Evolutionary conservation across 2,888 invertebrate species (phyloP), one percentile per base, ranked within the genome.

Genomic region (Cephus pulcher): DNA sequence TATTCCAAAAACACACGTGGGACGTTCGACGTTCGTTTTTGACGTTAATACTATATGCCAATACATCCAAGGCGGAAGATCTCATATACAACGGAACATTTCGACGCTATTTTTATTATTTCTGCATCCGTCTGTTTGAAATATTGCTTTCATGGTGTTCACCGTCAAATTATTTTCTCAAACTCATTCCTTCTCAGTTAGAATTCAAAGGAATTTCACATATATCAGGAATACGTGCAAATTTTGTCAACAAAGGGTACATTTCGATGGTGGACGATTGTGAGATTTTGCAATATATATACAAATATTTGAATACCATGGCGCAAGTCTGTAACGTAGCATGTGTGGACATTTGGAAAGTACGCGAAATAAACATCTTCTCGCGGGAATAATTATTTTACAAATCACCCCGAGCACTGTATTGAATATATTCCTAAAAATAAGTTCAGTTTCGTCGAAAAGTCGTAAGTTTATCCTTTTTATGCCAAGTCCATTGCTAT

Each of bases 361-460:
- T 71, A 71, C 15, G 71, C 32, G 71, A 71, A 71, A 32, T 32
- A 71, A 23, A 56, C 9, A 56, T 56, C 9, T 56, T 56, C 23
- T 23, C 9, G 15, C 9, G 56, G 23, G n/a, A 71, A 32, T 71
- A 71, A 32, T 30, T 32, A 71, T 71, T 32, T 71, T 30, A 12
- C 32, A 74, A 74, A 34, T 30, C 11, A 34, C 74, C 35, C 12
- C 34, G 23, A 30, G 12, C 12, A 11, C 74, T 34, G 15, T 11
- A 12, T 56, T 15, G 73, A 73, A 35, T 34, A 74, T 69, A 77
- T 82, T 80, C 81, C 70, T 79, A 78, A 56, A 9, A 56, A 56
- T 56, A 56, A 56, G 23, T 23, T 56, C 1, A 23, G 23, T 56
- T 56, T 9, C 9, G 0, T 56, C 9, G 56, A 23, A 56, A 23